Evolutionary conservation across 64 coral and sea anemone species (phyloP).

Genomic region (Porites australiensis): DNA sequence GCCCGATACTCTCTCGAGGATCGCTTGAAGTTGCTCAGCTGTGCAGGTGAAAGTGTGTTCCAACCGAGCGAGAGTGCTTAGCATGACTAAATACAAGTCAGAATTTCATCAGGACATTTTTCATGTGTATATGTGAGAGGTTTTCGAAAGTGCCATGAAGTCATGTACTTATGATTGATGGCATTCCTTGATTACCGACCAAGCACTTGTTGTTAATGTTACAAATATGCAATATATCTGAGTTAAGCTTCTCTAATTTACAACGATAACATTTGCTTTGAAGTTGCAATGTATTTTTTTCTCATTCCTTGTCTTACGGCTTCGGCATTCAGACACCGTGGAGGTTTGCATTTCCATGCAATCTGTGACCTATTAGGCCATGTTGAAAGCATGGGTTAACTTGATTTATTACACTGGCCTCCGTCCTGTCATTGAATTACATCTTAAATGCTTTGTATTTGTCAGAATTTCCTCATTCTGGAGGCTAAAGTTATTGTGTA

Average conservation of each 20-base stretch:
- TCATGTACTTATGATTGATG: constrained; percentile 48
- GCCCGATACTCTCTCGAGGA: not conserved
- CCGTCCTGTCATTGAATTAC: not conserved
- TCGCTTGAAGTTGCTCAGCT: not conserved
- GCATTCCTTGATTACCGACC: constrained; percentile 1
- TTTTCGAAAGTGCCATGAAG: constrained; percentile 40
- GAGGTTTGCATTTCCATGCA: not conserved
- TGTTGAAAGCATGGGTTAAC: constrained; percentile 37
- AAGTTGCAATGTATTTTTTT: not conserved
- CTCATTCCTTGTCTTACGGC: not conserved
- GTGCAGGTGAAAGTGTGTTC: constrained; percentile 30
- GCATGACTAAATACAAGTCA: not conserved
- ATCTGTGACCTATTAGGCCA: constrained; percentile 39
- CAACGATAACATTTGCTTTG: not conserved
- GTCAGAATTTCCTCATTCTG: constrained; percentile 14
- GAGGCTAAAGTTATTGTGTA: not conserved
- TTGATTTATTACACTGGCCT: constrained; percentile 55
- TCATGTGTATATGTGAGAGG: constrained; percentile 37
- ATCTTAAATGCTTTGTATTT: not conserved
- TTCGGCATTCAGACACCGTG: not conserved
- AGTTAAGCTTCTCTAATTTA: not conserved
- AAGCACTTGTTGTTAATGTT: not conserved
- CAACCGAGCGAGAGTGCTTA: not conserved
- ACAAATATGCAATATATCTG: not conserved
- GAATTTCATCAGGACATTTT: constrained; percentile 59